Evolutionary conservation across 2,113 vertebrate species (phyloP).

Genomic region (Rhabdornis inornatus): DNA sequence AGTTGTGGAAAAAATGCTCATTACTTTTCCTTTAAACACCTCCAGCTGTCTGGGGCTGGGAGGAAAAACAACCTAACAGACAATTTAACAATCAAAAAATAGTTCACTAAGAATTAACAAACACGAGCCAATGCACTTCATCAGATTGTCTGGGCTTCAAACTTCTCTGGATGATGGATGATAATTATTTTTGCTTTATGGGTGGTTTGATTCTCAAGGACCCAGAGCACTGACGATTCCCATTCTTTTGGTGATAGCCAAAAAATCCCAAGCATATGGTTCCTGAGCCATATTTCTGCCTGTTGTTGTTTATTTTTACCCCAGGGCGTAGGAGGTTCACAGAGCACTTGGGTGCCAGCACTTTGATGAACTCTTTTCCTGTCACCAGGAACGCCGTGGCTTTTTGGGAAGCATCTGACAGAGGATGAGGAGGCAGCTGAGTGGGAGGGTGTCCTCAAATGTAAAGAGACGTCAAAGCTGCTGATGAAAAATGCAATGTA

Average conservation of each 20-base stretch:
- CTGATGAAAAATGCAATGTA: not conserved
- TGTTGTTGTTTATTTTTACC: conserved; percentile 62
- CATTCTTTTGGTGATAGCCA: conserved; percentile 12
- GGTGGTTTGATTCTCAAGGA: not conserved
- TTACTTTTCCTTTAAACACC: conserved; percentile 41
- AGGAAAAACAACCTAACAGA: conserved; percentile 29
- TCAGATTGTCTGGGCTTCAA: not conserved
- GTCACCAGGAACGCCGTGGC: conserved; percentile 9
- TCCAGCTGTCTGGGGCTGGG: conserved; percentile 44
- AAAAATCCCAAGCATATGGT: conserved; percentile 8
- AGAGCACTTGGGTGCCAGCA: not conserved
- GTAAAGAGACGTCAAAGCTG: not conserved
- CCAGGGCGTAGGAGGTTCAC: conserved; percentile 6
- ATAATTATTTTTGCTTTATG: not conserved
- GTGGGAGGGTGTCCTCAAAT: conserved; percentile 28
- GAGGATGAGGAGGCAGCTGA: conserved; percentile 41
- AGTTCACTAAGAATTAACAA: not conserved
- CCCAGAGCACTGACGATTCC: not conserved
- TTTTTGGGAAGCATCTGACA: not conserved
- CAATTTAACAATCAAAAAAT: conserved; percentile 24
- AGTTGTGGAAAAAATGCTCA: conserved; percentile 25
- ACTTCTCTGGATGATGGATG: not conserved
- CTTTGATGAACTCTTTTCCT: conserved; percentile 53
- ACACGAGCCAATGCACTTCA: not conserved
- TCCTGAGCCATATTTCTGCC: not conserved